phyloP scores from a whole-genome alignment of 1,140 invertebrate genomes.

The Formica exsecta region DNA sequence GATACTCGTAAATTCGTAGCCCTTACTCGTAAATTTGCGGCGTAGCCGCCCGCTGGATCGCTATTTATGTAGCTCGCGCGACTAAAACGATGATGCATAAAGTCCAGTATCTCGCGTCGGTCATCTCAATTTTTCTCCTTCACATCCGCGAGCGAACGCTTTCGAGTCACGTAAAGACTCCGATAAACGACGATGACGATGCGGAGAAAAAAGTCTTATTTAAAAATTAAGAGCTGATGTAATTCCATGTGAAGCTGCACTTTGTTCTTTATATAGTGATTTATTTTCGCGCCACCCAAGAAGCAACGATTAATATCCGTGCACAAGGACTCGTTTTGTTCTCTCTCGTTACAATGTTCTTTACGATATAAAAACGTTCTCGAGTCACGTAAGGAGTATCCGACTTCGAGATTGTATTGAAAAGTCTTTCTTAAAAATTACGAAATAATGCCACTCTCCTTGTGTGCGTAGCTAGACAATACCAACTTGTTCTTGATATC shows the following conservation, averaged over 20 bases:
- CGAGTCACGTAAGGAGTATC: not conserved
- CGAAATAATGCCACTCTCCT: not conserved
- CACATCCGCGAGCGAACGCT: not conserved
- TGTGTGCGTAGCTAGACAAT: not conserved
- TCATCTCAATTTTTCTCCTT: conserved; percentile 35
- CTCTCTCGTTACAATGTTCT: conserved; percentile 19
- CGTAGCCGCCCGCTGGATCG: not conserved
- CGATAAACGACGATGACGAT: conserved; percentile 6
- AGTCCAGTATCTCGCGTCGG: conserved; percentile 25
- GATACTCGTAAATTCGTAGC: conserved; percentile 44
- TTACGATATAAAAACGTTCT: not conserved
- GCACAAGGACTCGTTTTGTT: conserved; percentile 31
- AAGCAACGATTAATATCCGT: conserved; percentile 18
- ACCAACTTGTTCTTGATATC: conserved; percentile 35
- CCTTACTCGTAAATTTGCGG: conserved; percentile 38
- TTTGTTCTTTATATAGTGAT: conserved; percentile 37
- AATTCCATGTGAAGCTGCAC: conserved; percentile 23
- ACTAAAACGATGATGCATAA: conserved; percentile 8
- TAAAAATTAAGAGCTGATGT: conserved; percentile 39
- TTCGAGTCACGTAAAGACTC: conserved; percentile 36
- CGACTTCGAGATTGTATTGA: conserved; percentile 5
- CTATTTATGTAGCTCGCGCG: conserved; percentile 33
- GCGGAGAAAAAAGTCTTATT: not conserved
- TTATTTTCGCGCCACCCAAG: conserved; percentile 36
- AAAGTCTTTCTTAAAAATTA: conserved; percentile 27